Base-by-base conservation (phyloP, 2,888 invertebrate genomes). In the Omphaloscelis lunosa region DNA sequence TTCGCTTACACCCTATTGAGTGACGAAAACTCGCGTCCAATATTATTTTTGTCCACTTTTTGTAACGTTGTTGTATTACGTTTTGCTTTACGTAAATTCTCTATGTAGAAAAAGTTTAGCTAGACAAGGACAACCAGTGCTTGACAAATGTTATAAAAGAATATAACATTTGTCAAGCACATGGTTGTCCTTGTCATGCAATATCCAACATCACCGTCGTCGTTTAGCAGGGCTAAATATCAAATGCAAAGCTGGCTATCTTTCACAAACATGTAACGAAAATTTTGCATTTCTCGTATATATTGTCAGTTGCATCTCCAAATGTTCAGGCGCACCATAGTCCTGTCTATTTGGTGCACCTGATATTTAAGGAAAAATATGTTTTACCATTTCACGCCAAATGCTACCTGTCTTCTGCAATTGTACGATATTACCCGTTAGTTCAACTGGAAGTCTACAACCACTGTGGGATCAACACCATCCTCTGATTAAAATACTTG, bases 401-500 rank as follows among this genome's bases (percentile, higher is more conserved):
- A 72, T 69, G 62, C 71, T 68, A 72, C n/a, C n/a, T 62, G 59
- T 59, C 23, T 70, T 34, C 23, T 59, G 20, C 59, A 71, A 71
- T 51, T 53, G 41, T 48, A 67, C 5, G 8, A 48, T 68, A n/a
- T 71, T 53, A 41, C n/a, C 17, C 27, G 34, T 48, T 15, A 68
- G 51, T 70, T 53, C 53, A 11, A 56, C 29, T 72, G 20, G 39
- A n/a, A 56, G 48, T 58, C 68, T 63, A 51, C 70, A 81, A 77
- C 63, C 79, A 72, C 61, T 59, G 65, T 20, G 71, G 65, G 78
- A 80, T 82, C 69, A 84, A 83, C 77, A 79, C 83, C 79, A 91
- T 87, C 79, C 77, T 72, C 77, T 90, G 89, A 93, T 93, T 92
- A 92, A 92, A 93, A 90, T 91, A 91, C 88, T 90, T 89, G 77